Evolutionary conservation across 2,113 vertebrate genomes (phyloP), one percentile per base, ranked within the genome.

Genomic region (Paramisgurnus dabryanus): DNA sequence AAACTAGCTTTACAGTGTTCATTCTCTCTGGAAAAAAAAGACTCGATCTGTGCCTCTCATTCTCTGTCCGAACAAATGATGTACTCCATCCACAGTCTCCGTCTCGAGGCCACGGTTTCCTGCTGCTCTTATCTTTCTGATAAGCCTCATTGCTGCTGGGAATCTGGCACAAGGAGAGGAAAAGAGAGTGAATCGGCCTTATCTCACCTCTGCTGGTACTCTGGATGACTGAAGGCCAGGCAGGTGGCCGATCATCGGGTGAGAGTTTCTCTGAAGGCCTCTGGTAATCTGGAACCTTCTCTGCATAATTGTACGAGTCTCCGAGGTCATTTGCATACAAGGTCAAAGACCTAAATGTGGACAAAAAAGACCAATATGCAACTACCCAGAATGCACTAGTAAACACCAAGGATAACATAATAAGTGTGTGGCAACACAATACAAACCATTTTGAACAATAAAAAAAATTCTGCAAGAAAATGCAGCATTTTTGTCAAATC

Each of bases 61-160:
- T 72, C 58, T 39, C 53, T 15, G 3, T 9, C 68, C 12, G 61
- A 72, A 73, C 69, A 75, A 80, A 80, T 72, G 5, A 72, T 45
- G 72, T 64, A 47, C 72, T 73, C 71, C 34, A 73, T 73, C 69
- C 60, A 72, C 70, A 47, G 27, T 55, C 11, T 74, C 45, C 7
- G 43, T 60, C 55, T 69, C 5, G n/a, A 47, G 69, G 34, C 68
- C 76, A 73, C 43, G 41, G 66, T 47, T 65, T 72, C 61, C 67
- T 67, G 68, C 61, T 78, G 41, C 4, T 12, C 57, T 72, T 78
- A 82, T 82, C 81, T 67, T 53, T 17, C 68, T 27, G 76, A 82
- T 73, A 78, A 82, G 61, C 17, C 63, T 60, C 53, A 50, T 43
- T 60, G 67, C 74, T 76, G 74, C 63, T 65, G 74, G 61, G 63